Evolutionary conservation across 2,888 invertebrate species (phyloP).

Genomic region (Cryptophagus acutangulus): DNA sequence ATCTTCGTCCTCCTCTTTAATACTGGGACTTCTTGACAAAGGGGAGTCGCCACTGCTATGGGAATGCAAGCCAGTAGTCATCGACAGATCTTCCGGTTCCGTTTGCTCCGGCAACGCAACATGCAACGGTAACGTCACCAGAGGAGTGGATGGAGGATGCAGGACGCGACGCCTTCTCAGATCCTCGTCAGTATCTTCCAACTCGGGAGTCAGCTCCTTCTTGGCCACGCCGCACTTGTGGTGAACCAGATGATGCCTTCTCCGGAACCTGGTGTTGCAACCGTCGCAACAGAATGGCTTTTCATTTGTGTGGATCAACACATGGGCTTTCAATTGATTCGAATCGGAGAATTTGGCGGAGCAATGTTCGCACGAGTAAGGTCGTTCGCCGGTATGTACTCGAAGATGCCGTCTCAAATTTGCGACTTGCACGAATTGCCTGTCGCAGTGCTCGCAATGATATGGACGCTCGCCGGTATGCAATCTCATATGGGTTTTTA

Average conservation of each 20-base stretch:
- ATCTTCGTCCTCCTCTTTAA: slow-evolving; percentile 49
- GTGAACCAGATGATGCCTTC: slow-evolving; percentile 81
- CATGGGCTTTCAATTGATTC: slow-evolving; percentile 86
- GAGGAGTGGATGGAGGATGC: slow-evolving; percentile 48
- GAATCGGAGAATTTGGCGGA: slow-evolving; percentile 85
- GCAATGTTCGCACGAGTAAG: slow-evolving; percentile 83
- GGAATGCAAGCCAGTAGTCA: slow-evolving; percentile 55
- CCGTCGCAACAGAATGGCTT: slow-evolving; percentile 80
- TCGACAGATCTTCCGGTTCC: slow-evolving; percentile 85
- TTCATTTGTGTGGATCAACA: slow-evolving; percentile 83
- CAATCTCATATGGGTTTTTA: slow-evolving; percentile 87
- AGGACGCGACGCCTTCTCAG: slow-evolving; percentile 49
- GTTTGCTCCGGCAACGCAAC: slow-evolving; percentile 71
- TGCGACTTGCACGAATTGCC: slow-evolving; percentile 90
- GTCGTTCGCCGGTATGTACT: slow-evolving; percentile 88
- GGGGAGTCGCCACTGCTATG: slow-evolving; percentile 52
- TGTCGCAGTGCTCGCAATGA: slow-evolving; percentile 85
- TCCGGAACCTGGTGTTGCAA: slow-evolving; percentile 72
- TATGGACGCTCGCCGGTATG: slow-evolving; percentile 94
- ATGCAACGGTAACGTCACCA: slow-evolving; percentile 24
- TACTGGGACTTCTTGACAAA: slow-evolving; percentile 46
- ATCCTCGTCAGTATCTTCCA: slow-evolving; percentile 36
- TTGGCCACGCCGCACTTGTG: slow-evolving; percentile 66
- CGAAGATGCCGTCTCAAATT: slow-evolving; percentile 83
- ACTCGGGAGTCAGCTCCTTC: slow-evolving; percentile 35